Base-by-base conservation (phyloP, 1,140 invertebrate genomes). In the Temnothorax curvispinosus region DNA sequence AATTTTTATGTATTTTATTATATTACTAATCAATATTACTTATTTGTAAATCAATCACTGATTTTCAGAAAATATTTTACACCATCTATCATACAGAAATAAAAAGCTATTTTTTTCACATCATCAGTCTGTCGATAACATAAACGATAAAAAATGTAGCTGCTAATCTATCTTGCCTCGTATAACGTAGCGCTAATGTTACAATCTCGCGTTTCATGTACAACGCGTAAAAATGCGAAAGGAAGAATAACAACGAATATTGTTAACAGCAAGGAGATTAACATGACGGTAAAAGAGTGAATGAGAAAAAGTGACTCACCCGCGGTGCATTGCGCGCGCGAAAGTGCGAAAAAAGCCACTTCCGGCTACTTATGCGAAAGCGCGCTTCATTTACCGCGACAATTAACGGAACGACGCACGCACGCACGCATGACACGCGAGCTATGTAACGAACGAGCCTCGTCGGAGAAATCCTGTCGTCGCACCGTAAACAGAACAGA, bases 231-330 rank as follows among this genome's bases (percentile, higher is more conserved):
- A 78, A 80, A 11, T 52, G 62, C 32, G 7, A 21, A 41, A 7
- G 6, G 7, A 35, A 38, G 32, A 54, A 56, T 54, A 67, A 27
- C 47, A 47, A 80, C 76, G 47, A 18, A 65, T 80, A 67, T 80
- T 52, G 77, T 35, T 52, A 80, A 80, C 77, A 78, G 52, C 60
- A 21, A 8, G 2, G 35, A 27, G n/a, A 80, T 80, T 67, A 80
- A 69, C 15, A n/a, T 6, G 9, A 6, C 60, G 11, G 11, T 80
- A 38, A 80, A 65, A 67, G 77, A 80, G 50, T 0, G 76, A 38
- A 38, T 52, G 56, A 50, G 27, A 38, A 67, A 80, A 52, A 80
- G 44, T 35, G 76, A 80, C 41, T 50, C 3, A 56, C 8, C 18
- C 18, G 52, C 18, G 21, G 21, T 9, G 41, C 41, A 5, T 7